phyloP scores from a whole-genome alignment of 53 echinoderm and acorn worm genomes.

The Holothuria scabra region DNA sequence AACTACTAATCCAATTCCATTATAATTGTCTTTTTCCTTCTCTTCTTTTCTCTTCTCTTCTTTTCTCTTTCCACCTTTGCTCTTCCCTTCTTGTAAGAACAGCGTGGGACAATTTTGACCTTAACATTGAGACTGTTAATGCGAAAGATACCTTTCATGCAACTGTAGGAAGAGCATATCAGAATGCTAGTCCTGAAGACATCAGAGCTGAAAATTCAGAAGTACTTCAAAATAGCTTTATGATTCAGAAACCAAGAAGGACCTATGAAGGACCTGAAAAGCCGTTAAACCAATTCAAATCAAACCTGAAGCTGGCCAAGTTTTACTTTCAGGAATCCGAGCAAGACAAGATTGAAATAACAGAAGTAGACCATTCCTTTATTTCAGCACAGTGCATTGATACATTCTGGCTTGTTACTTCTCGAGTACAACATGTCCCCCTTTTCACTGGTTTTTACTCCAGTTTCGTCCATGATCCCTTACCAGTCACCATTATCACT shows the following conservation, averaged over 20 bases:
- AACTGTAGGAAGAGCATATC: conserved; percentile 59
- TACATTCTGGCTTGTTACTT: conserved; percentile 52
- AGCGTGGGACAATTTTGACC: conserved; percentile 63
- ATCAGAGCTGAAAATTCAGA: background rate
- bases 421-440: conserved; percentile 52
- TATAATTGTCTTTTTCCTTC: too few relatives aligned
- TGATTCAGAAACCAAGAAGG: conserved; percentile 49
- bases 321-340: conserved; percentile 52
- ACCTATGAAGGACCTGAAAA: conserved; percentile 22
- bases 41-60: background rate
- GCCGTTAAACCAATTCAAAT: conserved; percentile 39
- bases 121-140: conserved; percentile 61
- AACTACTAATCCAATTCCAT: too few relatives aligned
- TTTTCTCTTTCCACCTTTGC: too few relatives aligned
- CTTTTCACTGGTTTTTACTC: conserved; percentile 63
- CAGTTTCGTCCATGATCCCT: conserved; percentile 30
- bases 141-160: conserved; percentile 55
- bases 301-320: conserved; percentile 62
- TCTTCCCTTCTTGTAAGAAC: conserved; percentile 45
- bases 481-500: conserved; percentile 48
- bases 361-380: conserved; percentile 28
- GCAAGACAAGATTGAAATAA: conserved; percentile 3
- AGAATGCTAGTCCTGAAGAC: conserved; percentile 11
- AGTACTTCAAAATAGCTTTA: background rate
- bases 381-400: conserved; percentile 35